Base-by-base conservation (phyloP, 1,140 invertebrate species). In the Drosophila kurseongensis region DNA sequence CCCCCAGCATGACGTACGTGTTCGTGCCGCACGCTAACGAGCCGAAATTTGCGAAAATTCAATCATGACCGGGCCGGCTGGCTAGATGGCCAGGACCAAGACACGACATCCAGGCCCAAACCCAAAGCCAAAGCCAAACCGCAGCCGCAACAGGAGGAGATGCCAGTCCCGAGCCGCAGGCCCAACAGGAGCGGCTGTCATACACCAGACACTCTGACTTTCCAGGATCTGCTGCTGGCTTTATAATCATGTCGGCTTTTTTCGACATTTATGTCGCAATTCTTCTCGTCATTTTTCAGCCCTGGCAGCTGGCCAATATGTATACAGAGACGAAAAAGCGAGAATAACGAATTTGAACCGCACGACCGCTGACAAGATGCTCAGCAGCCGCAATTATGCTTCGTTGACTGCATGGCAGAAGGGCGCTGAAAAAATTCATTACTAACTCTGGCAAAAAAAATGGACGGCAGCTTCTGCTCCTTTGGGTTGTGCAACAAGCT, bases 21-120 rank as follows among this genome's bases (percentile, higher is more conserved):
- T 83, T 82, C 81, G 76, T 82, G 86, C 57, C 67, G 52, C 86
- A 90, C 78, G 86, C 86, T 90, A 90, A 90, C 86, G 79, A 90
- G 86, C 79, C 52, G 74, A 83, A 90, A 90, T 86, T 90, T 84
- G 79, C 73, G 76, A 90, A 90, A 90, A 90, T 90, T 90, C 81
- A 90, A 90, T 90, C 76, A 90, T 80, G 55, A 57, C 58, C 75
- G 65, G 58, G 71, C 63, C 78, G 75, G 57, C 68, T 66, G 66
- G 63, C 61, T 54, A 7, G 29, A 54, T 60, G 59, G 58, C 48
- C 74, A 40, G 48, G 14, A 38, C 48, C 16, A 45, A 56, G 44
- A 38, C 13, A 50, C 54, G 45, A 45, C 38, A 56, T 54, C 23
- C 32, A 38, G 32, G 54, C 67, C 48, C 56, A 57, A 44, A 8